Evolutionary conservation across 2,888 invertebrate genomes (phyloP).

Genomic region (Scelioninae gen. 2): DNA sequence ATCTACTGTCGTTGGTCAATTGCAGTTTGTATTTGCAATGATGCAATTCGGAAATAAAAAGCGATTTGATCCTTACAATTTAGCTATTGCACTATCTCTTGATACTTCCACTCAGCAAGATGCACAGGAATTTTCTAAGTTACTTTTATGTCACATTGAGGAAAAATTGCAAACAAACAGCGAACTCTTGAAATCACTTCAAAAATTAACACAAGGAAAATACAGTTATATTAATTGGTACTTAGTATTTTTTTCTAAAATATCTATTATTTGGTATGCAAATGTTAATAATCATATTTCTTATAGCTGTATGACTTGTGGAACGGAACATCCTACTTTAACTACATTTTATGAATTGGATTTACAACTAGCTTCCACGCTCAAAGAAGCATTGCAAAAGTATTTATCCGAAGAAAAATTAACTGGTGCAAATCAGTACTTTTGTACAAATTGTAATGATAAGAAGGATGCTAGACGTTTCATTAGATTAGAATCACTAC

Average conservation of each 20-base stretch:
- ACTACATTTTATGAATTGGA: constrained; percentile 80
- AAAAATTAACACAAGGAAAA: constrained; percentile 72
- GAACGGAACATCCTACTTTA: constrained; percentile 76
- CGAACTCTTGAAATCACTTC: constrained; percentile 68
- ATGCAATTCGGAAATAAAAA: constrained; percentile 78
- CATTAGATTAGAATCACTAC: constrained; percentile 77
- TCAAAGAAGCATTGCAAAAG: constrained; percentile 77
- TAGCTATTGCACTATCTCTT: constrained; percentile 78
- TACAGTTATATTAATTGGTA: constrained; percentile 70
- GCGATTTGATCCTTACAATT: constrained; percentile 78
- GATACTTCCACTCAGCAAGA: constrained; percentile 80
- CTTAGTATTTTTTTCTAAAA: constrained; percentile 11
- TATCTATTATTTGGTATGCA: background rate
- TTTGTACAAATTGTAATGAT: constrained; percentile 77
- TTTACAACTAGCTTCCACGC: constrained; percentile 77
- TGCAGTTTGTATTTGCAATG: constrained; percentile 79
- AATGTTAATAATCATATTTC: constrained; percentile 7
- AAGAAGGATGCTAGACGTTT: constrained; percentile 79
- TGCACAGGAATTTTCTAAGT: constrained; percentile 81
- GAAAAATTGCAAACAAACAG: constrained; percentile 74
- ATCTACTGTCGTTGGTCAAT: constrained; percentile 76
- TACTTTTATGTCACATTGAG: constrained; percentile 79
- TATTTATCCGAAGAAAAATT: constrained; percentile 79
- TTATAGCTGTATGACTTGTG: constrained; percentile 77
- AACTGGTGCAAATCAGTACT: constrained; percentile 79